Evolutionary conservation across 1,140 invertebrate species (phyloP).

Genomic region (Drosophila obscura): DNA sequence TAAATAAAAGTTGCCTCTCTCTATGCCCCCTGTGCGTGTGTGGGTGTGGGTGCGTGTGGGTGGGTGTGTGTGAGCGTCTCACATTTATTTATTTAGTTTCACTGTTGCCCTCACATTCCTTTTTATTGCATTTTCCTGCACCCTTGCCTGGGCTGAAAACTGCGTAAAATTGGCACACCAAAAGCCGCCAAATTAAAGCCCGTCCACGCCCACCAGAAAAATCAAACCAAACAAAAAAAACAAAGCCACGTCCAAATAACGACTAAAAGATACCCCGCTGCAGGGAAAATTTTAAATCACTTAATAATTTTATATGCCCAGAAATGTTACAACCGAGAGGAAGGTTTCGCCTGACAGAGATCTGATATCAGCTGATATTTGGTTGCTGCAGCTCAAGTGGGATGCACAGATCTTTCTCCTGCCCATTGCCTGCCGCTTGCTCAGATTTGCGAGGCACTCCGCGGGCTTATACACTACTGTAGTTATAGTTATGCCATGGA

Average conservation of each 20-base stretch:
- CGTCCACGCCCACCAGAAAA: slow-evolving; percentile 9
- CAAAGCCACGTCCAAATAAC: slow-evolving; percentile 14
- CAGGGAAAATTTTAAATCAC: no score
- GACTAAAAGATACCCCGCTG: background rate
- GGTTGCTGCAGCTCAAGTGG: no score
- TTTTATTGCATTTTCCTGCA: slow-evolving; percentile 9
- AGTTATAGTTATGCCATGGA: no score
- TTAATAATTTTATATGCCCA: no score
- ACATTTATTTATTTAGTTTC: slow-evolving; percentile 80
- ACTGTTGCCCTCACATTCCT: slow-evolving; percentile 22
- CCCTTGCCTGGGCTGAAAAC: slow-evolving; percentile 28
- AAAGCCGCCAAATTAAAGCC: slow-evolving; percentile 69
- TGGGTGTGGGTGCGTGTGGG: no score
- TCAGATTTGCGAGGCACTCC: no score
- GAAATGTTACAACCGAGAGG: no score
- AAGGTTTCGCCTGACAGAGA: no score
- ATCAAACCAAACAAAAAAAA: background rate
- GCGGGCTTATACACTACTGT: no score
- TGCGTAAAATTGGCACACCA: slow-evolving; percentile 71
- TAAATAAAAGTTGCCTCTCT: slow-evolving; percentile 49
- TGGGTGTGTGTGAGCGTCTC: slow-evolving; percentile 19
- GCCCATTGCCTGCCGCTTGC: no score
- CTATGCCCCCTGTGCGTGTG: background rate
- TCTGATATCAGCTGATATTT: no score
- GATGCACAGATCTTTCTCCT: no score